These are phyloP conservation scores for Harmothoe impar DNA, from an alignment of 2,888 invertebrate genomes.

Conservation along the genomic window DNA sequence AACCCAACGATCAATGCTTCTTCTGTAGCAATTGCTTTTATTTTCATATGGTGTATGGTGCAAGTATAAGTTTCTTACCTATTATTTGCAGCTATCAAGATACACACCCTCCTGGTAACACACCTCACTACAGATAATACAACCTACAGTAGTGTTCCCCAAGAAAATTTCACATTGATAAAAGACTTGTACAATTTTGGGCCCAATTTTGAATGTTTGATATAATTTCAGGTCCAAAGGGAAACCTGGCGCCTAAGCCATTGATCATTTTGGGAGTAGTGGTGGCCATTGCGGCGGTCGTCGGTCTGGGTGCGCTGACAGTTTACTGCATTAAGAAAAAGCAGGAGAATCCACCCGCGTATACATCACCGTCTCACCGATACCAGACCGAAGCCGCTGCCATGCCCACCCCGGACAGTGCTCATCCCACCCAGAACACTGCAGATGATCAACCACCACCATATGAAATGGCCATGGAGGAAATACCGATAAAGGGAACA, in stretches of 20 bases:
- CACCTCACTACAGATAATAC: too few species aligned
- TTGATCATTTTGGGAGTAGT: neutral
- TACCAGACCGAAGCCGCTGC: neutral
- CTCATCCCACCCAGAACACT: neutral
- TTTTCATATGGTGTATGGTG: too few species aligned
- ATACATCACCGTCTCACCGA: neutral
- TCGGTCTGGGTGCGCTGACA: neutral
- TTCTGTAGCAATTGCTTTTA: too few species aligned
- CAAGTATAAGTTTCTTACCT: too few species aligned
- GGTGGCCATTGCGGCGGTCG: neutral
- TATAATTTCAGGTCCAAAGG: conserved; percentile 19
- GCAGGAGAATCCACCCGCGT: neutral
- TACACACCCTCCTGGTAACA: too few species aligned
- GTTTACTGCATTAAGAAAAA: neutral
- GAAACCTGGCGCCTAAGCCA: conserved; percentile 13
- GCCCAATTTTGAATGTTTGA: too few species aligned
- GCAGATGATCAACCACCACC: neutral
- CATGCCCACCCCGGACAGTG: neutral
- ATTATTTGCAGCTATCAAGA: too few species aligned
- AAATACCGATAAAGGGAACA: neutral
- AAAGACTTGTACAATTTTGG: too few species aligned
- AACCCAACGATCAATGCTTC: too few species aligned
- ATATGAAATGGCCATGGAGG: neutral
- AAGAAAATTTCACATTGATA: too few species aligned
- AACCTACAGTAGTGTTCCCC: too few species aligned